Evolutionary conservation across 2,113 vertebrate species (phyloP).

Genomic region (Cromileptes altivelis): DNA sequence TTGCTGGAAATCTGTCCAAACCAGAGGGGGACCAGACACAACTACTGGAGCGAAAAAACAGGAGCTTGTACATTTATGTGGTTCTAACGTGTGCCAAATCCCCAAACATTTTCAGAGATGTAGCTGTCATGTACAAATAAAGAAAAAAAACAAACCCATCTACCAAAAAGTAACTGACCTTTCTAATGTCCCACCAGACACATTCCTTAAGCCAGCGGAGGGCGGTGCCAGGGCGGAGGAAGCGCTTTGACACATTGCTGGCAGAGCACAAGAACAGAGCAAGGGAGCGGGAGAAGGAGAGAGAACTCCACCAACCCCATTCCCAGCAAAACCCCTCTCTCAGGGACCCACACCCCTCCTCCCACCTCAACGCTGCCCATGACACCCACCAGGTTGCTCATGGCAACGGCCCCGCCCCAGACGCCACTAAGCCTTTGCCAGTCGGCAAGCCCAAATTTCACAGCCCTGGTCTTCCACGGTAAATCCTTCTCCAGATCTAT

Average conservation of each 20-base stretch:
- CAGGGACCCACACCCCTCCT: constrained; percentile 96
- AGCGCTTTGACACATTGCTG: constrained; percentile 96
- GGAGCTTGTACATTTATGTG: too few species aligned
- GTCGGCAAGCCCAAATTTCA: constrained; percentile 95
- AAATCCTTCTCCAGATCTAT: constrained; percentile 50
- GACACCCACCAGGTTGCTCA: constrained; percentile 91
- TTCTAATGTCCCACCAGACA: constrained; percentile 86
- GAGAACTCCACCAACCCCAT: constrained; percentile 92
- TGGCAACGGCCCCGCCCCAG: constrained; percentile 88
- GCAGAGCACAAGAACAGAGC: constrained; percentile 98
- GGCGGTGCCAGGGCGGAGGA: constrained; percentile 97
- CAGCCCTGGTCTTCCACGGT: constrained; percentile 98
- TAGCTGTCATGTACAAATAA: background rate
- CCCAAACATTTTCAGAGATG: background rate
- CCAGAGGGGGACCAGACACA: too few species aligned
- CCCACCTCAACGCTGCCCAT: constrained; percentile 90
- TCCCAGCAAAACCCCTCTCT: constrained; percentile 94
- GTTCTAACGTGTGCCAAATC: background rate
- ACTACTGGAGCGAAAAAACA: too few species aligned
- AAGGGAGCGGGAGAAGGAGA: constrained; percentile 94
- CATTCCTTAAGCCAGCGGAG: constrained; percentile 99
- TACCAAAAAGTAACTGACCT: background rate
- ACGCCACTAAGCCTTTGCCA: constrained; percentile 92
- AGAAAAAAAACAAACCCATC: background rate
- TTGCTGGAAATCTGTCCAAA: too few species aligned